Conservation (phyloP, 1,140 invertebrate genomes). For the Calliopsis andreniformis region DNA sequence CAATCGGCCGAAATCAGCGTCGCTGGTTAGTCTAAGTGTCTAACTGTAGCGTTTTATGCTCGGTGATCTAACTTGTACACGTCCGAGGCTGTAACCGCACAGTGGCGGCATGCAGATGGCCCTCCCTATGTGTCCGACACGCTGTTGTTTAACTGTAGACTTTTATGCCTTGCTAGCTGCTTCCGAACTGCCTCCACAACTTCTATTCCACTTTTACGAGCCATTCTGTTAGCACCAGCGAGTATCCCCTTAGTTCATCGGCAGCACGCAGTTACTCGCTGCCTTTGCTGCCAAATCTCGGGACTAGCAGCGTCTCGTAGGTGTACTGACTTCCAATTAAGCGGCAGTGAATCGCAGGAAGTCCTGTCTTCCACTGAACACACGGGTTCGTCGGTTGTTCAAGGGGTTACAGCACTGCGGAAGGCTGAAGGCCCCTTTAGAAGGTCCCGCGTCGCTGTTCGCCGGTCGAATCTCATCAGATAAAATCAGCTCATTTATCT, state of each 20-base stretch:
- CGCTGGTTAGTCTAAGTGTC: conserved; percentile 48
- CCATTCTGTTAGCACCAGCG: no score
- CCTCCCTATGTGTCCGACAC: background rate
- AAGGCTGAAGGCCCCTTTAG: no score
- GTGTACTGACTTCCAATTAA: conserved; percentile 26
- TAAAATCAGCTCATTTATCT: conserved; percentile 44
- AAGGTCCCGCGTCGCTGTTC: no score
- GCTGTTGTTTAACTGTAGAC: conserved; percentile 42
- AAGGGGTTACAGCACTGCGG: no score
- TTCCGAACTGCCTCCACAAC: background rate
- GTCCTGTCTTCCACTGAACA: background rate
- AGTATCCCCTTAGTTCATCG: no score
- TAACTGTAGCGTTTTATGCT: conserved; percentile 65
- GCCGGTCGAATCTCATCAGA: conserved; percentile 30
- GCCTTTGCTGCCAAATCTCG: background rate
- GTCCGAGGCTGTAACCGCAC: conserved; percentile 4
- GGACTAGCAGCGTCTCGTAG: no score
- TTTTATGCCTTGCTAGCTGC: conserved; percentile 45
- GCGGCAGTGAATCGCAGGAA: conserved; percentile 26
- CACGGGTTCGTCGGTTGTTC: no score
- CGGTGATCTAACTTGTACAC: conserved; percentile 38
- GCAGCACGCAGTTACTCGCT: no score
- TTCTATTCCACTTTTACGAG: background rate
- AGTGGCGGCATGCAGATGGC: conserved; percentile 47
- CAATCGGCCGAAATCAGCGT: conserved; percentile 51